A percentile compares a stretch with the other conserved stretches of the same genome.
Evolutionary conservation across 1,140 invertebrate species (phyloP).

Genomic region (Pemphigus obesinymphae): DNA sequence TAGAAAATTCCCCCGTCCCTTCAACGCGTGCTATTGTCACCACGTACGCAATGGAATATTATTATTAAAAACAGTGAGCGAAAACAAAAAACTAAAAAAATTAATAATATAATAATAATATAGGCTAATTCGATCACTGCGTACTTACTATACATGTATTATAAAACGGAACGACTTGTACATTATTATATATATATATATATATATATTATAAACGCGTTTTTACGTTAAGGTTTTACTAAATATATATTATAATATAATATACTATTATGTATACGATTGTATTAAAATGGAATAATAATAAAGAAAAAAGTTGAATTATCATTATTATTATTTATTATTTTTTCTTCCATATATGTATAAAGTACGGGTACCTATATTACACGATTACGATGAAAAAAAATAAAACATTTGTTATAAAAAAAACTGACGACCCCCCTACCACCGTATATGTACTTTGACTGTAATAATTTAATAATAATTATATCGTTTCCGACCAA

Average conservation of each 20-base stretch:
- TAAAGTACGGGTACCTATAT: background rate
- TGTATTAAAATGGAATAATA: constrained; percentile 25
- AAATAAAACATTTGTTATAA: too few species aligned
- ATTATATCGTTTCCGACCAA: constrained; percentile 27
- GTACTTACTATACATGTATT: too few species aligned
- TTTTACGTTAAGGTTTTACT: constrained; percentile 5
- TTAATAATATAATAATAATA: too few species aligned
- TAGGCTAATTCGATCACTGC: background rate
- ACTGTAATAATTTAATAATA: constrained; percentile 34
- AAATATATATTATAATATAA: too few species aligned
- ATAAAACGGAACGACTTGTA: background rate
- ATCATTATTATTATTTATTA: background rate
- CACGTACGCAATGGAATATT: background rate
- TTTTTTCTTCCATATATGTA: background rate
- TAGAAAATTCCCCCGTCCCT: background rate
- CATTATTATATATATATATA: too few species aligned
- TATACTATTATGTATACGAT: constrained; percentile 21
- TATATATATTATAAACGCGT: background rate
- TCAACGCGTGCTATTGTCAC: too few species aligned
- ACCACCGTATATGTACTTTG: background rate
- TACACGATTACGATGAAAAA: too few species aligned
- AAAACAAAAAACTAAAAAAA: too few species aligned
- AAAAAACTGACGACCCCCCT: background rate
- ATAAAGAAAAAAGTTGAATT: constrained; percentile 3
- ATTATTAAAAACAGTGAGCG: too few species aligned